A percentile compares a stretch with the other conserved stretches of the same genome.
Evolutionary conservation across 2,888 invertebrate species (phyloP).

Genomic region (Xestia rhomboidea): DNA sequence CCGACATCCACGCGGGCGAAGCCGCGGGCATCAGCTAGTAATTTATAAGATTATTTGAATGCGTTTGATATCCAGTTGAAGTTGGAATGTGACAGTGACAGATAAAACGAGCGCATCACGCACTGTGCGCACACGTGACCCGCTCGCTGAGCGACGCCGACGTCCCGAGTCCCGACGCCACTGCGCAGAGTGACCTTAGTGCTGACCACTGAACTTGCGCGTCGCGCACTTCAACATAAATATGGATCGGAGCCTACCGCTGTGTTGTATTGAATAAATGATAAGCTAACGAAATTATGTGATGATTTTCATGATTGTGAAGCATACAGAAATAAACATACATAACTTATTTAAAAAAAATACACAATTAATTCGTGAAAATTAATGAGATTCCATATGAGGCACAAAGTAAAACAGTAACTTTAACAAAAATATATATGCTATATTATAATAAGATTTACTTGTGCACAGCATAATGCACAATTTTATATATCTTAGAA

Average conservation of each 20-base stretch:
- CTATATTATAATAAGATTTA: conserved; percentile 83
- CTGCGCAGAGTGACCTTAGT: not conserved
- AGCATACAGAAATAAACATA: conserved; percentile 66
- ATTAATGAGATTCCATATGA: conserved; percentile 88
- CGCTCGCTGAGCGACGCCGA: not conserved
- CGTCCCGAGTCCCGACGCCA: not conserved
- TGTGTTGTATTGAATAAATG: conserved; percentile 41
- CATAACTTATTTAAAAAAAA: conserved; percentile 62
- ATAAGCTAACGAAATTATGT: conserved; percentile 57
- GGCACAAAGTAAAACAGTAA: conserved; percentile 87
- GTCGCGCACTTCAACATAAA: not conserved
- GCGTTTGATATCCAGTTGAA: conserved; percentile 3
- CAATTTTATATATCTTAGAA: conserved; percentile 83
- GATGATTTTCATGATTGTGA: conserved; percentile 79
- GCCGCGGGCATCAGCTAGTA: no score
- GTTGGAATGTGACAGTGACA: conserved; percentile 19
- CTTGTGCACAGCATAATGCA: conserved; percentile 85
- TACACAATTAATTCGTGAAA: conserved; percentile 72
- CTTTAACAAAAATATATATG: conserved; percentile 84
- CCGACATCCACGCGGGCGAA: no score
- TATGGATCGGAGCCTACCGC: conserved; percentile 24
- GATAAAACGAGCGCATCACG: not conserved
- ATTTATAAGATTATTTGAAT: not conserved
- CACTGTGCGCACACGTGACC: not conserved
- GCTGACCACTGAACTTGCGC: conserved; percentile 9